Base-by-base conservation (phyloP, 2,113 vertebrate species). In the Peromyscus polionotus region DNA sequence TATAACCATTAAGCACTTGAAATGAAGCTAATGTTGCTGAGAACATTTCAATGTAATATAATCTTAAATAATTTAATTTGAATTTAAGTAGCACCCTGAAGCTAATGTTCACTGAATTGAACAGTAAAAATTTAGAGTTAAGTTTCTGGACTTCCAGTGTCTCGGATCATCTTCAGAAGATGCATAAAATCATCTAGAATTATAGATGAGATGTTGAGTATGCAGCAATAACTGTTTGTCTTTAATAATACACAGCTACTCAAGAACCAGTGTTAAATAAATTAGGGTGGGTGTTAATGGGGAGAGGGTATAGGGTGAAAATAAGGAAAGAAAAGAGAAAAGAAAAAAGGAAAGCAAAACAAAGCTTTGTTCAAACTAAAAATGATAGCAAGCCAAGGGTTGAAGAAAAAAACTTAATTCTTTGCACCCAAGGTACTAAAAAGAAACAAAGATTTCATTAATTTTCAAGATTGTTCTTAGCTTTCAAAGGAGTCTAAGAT, bases 61-160 rank as follows among this genome's bases (percentile, higher is more conserved):
- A 65, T 63, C 36, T 95, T 92, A 83, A n/a, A 20, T 68, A 95
- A 77, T n/a, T 77, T 84, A 70, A 77, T 88, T 72, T 95, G 63
- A 79, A 85, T 84, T 88, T 77, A 88, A 92, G 48, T 19, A 73
- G 65, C 14, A 84, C 57, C 12, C 20, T 14, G 17, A 92, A 22
- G 33, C 63, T 85, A 85, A 70, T 51, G 48, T n/a, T 61, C 61
- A 79, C 12, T 42, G 2, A 42, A 33, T 12, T 79, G 26, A 4
- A 75, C 36, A 75, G 28, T 75, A 33, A 10, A 90, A 45, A 96
- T 63, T 83, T 90, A 94, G 51, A 22, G 22, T 0, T 59, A 72
- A 73, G 26, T 33, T 86, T 68, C 28, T 59, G 59, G 48, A 81
- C 10, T 26, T 65, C 48, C 63, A 26, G 16, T 63, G 13, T 81